Base-by-base conservation (phyloP, 2,797 vertebrate species). In the Gorsachius magnificus region DNA sequence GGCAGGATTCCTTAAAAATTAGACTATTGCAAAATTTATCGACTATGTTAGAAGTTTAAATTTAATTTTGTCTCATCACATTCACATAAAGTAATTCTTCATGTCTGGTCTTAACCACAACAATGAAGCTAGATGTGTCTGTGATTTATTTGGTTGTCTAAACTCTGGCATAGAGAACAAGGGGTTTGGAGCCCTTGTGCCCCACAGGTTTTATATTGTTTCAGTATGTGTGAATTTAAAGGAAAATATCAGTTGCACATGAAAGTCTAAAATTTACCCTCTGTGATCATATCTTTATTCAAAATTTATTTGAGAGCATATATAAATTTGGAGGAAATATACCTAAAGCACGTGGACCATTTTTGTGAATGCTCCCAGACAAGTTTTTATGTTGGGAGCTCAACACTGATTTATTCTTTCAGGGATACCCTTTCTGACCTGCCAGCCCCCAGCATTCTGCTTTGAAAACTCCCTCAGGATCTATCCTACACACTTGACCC, bases 391-490 rank as follows among this genome's bases (percentile, higher is more conserved):
- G 8, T 91, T 65, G 76, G 45, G n/a, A 86, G 10, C 43, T 77
- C 45, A 46, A n/a, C n/a, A 64, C 13, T 33, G 63, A 90, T 83
- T 78, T 94, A 46, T 82, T 82, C 46, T 86, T 82, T 76, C 33
- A 64, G 45, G 36, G 48, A 84, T 70, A 82, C 21, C 20, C 31
- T 88, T 83, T 86, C 46, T 92, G 87, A 86, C 70, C 70, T 70
- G 35, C 21, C 69, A 94, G 65, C 50, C 28, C 43, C 25, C 63
- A 79, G 33, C 9, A 69, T 35, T 61, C 57, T 88, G 36, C 58
- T 94, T 90, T 91, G 61, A 86, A 61, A 88, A 90, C 35, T 88
- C 79, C 72, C 76, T 94, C 33, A n/a, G 77, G 93, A 72, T 48
- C 65, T 68, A 51, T 83, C 28, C 72, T 86, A 35, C n/a, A 56